Evolutionary conservation across 1,140 invertebrate genomes (phyloP).

Genomic region (Campoletis sonorensis): DNA sequence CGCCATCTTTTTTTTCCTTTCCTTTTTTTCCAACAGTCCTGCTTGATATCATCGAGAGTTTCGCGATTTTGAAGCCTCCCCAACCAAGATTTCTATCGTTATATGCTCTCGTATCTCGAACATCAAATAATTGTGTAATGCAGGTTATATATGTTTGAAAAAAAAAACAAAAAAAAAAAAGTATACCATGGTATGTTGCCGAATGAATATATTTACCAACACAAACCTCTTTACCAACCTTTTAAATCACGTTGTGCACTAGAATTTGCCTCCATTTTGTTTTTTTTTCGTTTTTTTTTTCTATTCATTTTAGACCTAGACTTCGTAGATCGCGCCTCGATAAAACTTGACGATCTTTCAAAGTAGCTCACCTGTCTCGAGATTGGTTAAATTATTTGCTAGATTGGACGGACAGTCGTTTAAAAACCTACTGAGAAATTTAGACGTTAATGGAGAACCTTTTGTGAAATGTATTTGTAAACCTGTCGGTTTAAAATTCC

Average conservation of each 20-base stretch:
- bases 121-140: slow-evolving; percentile 19
- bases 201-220: neutral
- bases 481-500: no score
- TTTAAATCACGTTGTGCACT: no score
- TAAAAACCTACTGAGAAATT: neutral
- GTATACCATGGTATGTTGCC: neutral
- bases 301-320: neutral
- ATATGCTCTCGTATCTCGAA: neutral
- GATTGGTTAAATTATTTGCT: neutral
- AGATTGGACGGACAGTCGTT: neutral
- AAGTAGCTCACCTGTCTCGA: neutral
- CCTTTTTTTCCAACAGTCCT: neutral
- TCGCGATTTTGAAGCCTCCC: neutral
- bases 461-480: no score
- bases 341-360: neutral
- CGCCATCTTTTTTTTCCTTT: neutral
- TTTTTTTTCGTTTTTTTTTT: no score
- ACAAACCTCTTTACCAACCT: no score
- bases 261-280: no score
- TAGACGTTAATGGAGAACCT: neutral
- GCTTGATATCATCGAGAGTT: slow-evolving; percentile 5
- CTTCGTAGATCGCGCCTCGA: neutral
- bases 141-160: no score
- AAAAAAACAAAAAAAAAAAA: no score
- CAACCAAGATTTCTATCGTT: neutral